Evolutionary conservation across 2,797 vertebrate species (phyloP), one percentile per base, ranked within the genome.

Genomic region (Sylvia borin): DNA sequence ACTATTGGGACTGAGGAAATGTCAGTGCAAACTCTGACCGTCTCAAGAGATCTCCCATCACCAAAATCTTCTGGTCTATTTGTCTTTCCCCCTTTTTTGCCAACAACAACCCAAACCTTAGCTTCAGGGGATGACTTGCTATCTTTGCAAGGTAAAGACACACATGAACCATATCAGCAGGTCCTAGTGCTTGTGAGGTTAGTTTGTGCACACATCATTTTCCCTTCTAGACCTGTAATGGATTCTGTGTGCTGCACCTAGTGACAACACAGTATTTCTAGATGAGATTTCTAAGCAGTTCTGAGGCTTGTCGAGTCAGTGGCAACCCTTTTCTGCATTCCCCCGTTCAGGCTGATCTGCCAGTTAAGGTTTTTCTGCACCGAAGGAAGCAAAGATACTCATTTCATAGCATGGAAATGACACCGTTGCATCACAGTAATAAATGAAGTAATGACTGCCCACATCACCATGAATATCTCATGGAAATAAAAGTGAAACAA

Each of bases 391-490:
- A 76, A 73, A 81, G 55, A 67, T 38, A n/a, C 10, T 67, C 0
- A 43, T 90, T 92, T 90, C 48, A 60, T 29, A 74, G 48, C 0
- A 1, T 81, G 86, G 79, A 96, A 96, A 87, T 88, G 26, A 55
- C 58, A 64, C n/a, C 13, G 9, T 77, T 94, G 66, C 74, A 64
- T 90, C 81, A 90, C 54, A 48, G 47, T 48, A 48, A 24, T 48
- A 48, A 48, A 48, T 47, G 71, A 88, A 54, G 51, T 77, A 79
- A 45, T 45, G 78, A 78, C 48, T 38, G 42, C 16, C 47, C 31
- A 55, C 74, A 61, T 74, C 78, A 81, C 55, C 55, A 45, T 0
- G 2, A 57, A 36, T 42, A 55, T 57, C 78, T 73, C 0, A 0
- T 51, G 51, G 13, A 95, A 84, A 8, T 73, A 38, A 32, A 95